Percentiles rank a stretch among this genome's conserved stretches.
phyloP scores from a whole-genome alignment of 1,140 invertebrate genomes.

The Drosophila trapezifrons region DNA sequence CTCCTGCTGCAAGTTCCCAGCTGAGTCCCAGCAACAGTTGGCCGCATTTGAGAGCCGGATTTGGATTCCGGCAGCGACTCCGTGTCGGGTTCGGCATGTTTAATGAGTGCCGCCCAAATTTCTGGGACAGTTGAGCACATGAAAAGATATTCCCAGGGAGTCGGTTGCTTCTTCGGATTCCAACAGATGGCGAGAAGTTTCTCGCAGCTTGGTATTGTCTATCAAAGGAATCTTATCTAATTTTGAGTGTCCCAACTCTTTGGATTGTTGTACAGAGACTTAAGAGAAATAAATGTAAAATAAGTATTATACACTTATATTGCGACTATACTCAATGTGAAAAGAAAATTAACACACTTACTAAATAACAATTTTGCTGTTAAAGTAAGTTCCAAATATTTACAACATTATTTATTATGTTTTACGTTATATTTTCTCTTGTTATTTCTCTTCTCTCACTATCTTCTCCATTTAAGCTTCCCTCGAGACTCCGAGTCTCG shows the following conservation, averaged over 20 bases:
- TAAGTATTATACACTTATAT: too few relatives aligned
- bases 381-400: too few relatives aligned
- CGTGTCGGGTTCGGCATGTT: slow-evolving; percentile 25
- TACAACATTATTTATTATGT: too few relatives aligned
- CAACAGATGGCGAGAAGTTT: neutral
- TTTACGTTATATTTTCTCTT: too few relatives aligned
- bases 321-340: too few relatives aligned
- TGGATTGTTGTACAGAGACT: too few relatives aligned
- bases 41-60: slow-evolving; percentile 36
- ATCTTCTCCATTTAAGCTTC: neutral
- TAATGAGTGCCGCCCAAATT: slow-evolving; percentile 26
- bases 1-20: slow-evolving; percentile 47
- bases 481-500: neutral
- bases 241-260: neutral
- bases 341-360: too few relatives aligned
- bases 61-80: slow-evolving; percentile 23
- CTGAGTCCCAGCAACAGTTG: slow-evolving; percentile 67
- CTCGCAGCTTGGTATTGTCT: neutral
- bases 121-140: slow-evolving; percentile 2
- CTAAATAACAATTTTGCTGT: neutral
- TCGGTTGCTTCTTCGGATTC: neutral
- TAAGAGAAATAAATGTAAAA: neutral
- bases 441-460: neutral
- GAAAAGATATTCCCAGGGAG: slow-evolving; percentile 1
- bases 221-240: neutral